These are phyloP conservation scores for Furnarius figulus DNA, from an alignment of 2,113 vertebrate genomes.

Conservation along the genomic window DNA sequence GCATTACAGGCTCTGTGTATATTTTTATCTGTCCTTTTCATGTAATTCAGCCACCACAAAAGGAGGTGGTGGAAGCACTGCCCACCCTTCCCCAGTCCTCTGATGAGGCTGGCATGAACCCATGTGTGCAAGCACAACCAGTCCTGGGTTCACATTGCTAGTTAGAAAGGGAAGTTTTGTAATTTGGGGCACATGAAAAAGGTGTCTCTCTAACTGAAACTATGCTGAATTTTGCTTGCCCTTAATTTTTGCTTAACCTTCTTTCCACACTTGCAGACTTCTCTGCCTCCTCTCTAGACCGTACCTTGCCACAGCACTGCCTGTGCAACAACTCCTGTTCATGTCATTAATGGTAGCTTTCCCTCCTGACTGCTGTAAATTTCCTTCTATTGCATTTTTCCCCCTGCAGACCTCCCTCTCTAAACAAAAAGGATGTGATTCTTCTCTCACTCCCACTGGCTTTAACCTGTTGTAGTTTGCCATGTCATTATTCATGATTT, in stretches of 20 bases:
- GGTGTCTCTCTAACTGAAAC: not conserved
- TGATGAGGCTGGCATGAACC: not conserved
- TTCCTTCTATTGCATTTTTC: not conserved
- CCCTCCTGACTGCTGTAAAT: slow-evolving; percentile 1
- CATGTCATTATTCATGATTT: slow-evolving; percentile 41
- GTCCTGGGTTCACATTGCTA: not conserved
- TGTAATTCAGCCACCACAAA: not conserved
- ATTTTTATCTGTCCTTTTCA: not conserved
- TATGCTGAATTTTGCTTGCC: not conserved
- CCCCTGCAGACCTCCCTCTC: not conserved
- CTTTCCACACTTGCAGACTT: not conserved
- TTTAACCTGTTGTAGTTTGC: slow-evolving; percentile 45
- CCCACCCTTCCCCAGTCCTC: not conserved
- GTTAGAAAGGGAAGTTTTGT: not conserved
- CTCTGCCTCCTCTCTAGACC: not conserved
- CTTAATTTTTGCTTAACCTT: not conserved
- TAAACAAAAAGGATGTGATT: slow-evolving; percentile 37
- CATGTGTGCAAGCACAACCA: not conserved
- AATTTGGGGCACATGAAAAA: not conserved
- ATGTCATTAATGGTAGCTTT: not conserved
- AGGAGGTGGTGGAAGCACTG: not conserved
- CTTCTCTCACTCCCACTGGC: slow-evolving; percentile 5
- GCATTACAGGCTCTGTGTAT: not conserved
- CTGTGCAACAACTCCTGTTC: not conserved
- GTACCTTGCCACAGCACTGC: not conserved